Conservation (phyloP, 1,140 invertebrate species). For the Ruditapes philippinarum region DNA sequence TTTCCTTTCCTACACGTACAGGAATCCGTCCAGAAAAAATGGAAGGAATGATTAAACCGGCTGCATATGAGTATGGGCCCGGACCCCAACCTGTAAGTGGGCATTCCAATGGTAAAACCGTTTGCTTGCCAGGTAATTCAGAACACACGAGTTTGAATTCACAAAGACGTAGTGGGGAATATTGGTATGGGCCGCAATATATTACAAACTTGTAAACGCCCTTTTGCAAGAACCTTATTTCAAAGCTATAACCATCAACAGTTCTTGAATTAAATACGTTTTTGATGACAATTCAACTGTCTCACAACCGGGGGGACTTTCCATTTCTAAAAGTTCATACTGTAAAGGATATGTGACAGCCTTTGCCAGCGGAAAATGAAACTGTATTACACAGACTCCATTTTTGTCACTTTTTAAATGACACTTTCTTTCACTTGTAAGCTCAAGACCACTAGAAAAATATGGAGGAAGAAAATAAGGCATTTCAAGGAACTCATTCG, state of each 20-base stretch:
- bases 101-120: conserved; percentile 59
- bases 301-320: background rate
- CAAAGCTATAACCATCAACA: conserved; percentile 55
- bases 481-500: conserved; percentile 50
- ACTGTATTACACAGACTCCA: conserved; percentile 42
- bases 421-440: conserved; percentile 42
- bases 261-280: conserved; percentile 60
- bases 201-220: conserved; percentile 67
- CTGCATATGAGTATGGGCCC: conserved; percentile 48
- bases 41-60: conserved; percentile 65
- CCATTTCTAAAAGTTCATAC: conserved; percentile 63
- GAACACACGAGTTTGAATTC: conserved; percentile 66
- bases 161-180: conserved; percentile 31
- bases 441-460: conserved; percentile 63
- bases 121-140: background rate
- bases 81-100: conserved; percentile 67
- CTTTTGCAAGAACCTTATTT: conserved; percentile 59
- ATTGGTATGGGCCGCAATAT: conserved; percentile 62
- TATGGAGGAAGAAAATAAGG: conserved; percentile 66
- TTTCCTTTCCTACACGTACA: conserved; percentile 35
- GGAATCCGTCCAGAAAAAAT: conserved; percentile 55
- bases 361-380: conserved; percentile 49
- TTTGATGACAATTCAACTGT: no score
- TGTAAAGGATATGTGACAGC: conserved; percentile 48
- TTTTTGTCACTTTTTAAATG: conserved; percentile 1